A percentile compares a stretch with the other conserved stretches of the same genome.
phyloP scores from a whole-genome alignment of 2,113 vertebrate species.

The Garra rufa region DNA sequence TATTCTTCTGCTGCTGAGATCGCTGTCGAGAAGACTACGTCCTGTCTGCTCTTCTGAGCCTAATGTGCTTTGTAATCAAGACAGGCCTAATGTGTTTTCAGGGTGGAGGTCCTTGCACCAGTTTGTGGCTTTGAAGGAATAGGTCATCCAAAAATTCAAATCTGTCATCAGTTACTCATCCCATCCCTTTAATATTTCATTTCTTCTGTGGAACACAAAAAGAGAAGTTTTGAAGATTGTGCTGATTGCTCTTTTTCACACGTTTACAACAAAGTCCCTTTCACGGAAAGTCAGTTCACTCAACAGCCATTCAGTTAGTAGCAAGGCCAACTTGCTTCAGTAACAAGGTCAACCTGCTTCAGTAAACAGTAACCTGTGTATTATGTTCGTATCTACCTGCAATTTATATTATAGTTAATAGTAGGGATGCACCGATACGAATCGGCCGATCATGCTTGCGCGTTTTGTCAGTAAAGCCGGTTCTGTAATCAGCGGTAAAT shows the following conservation, averaged over 20 bases:
- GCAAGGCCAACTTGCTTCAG: no score
- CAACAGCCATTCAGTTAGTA: not conserved
- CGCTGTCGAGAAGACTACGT: constrained; percentile 39
- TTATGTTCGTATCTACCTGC: no score
- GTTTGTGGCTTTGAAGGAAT: constrained; percentile 14
- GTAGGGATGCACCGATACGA: no score
- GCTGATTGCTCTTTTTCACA: not conserved
- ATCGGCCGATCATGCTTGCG: no score
- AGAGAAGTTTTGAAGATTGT: constrained; percentile 4
- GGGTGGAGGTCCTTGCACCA: constrained; percentile 32
- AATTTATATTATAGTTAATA: no score
- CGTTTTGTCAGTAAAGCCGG: no score
- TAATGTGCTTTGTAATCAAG: constrained; percentile 44
- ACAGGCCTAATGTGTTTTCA: constrained; percentile 31
- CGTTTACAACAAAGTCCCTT: not conserved
- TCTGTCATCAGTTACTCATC: constrained; percentile 9
- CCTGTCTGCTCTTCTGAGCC: constrained; percentile 46
- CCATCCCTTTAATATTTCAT: not conserved
- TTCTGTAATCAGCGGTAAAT: no score
- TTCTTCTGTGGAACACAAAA: not conserved
- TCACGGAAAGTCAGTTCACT: not conserved
- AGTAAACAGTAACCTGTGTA: no score
- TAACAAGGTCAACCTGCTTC: no score
- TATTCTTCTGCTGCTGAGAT: constrained; percentile 41
- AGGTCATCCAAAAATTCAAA: not conserved